Percentiles rank a stretch among this genome's conserved stretches.
Evolutionary conservation across 37 sponge, comb jelly and placozoan genomes (phyloP).

Genomic region (Cliona cf. orientalis): DNA sequence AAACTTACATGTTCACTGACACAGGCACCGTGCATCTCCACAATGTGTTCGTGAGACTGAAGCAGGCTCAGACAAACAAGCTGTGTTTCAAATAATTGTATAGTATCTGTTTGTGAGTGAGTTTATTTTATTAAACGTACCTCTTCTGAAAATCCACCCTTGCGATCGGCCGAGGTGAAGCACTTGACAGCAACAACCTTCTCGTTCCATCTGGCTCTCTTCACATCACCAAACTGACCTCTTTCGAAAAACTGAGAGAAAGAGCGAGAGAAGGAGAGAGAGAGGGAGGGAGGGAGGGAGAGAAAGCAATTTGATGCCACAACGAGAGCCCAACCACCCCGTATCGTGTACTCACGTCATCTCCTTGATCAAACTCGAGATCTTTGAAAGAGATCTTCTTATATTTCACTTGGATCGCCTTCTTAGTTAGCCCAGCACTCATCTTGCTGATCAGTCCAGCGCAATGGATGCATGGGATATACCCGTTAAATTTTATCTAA

Average conservation of each 20-base stretch:
- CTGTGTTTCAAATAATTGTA: constrained; percentile 3
- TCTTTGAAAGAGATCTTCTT: constrained; percentile 38
- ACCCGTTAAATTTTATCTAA: too few species aligned
- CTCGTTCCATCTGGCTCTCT: constrained; percentile 55
- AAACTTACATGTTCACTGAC: constrained; percentile 20
- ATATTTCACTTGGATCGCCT: constrained; percentile 26
- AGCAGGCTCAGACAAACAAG: constrained; percentile 23
- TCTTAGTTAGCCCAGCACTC: too few species aligned
- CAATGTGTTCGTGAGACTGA: constrained; percentile 60
- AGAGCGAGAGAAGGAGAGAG: too few species aligned
- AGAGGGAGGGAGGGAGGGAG: too few species aligned
- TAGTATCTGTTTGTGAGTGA: not conserved
- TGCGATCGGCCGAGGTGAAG: constrained; percentile 62
- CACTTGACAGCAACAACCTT: constrained; percentile 73
- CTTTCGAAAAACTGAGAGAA: constrained; percentile 45
- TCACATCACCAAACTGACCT: constrained; percentile 69
- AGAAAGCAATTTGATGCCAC: too few species aligned
- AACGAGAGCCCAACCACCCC: too few species aligned
- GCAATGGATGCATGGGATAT: too few species aligned
- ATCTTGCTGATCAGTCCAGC: too few species aligned
- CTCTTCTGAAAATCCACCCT: constrained; percentile 72
- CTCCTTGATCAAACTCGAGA: constrained; percentile 50
- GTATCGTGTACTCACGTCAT: too few species aligned
- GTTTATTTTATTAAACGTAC: too few species aligned
- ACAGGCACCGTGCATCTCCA: constrained; percentile 55